These are phyloP conservation scores for Danaus melanippus DNA, from an alignment of 1,140 invertebrate species.

Conservation along the genomic window DNA sequence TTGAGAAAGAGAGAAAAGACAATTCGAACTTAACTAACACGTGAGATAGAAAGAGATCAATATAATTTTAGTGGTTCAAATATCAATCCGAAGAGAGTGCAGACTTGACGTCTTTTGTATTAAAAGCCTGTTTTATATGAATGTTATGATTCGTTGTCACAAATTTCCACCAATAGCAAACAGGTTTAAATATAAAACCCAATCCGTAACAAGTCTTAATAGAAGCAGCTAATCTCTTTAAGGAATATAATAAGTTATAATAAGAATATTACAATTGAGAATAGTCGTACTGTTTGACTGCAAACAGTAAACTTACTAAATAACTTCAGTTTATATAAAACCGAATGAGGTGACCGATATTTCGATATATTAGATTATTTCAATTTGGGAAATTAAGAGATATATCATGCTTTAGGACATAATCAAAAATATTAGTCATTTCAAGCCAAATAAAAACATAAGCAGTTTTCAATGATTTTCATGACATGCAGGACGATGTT, in stretches of 20 bases:
- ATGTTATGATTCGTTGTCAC: background rate
- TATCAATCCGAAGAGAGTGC: constrained; percentile 27
- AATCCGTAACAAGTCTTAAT: constrained; percentile 5
- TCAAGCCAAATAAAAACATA: too few species aligned
- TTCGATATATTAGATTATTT: too few species aligned
- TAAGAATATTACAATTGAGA: constrained; percentile 5
- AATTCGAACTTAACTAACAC: background rate
- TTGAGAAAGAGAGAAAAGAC: constrained; percentile 45
- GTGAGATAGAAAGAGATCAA: constrained; percentile 55
- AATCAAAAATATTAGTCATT: too few species aligned
- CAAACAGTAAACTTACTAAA: too few species aligned
- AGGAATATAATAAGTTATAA: background rate
- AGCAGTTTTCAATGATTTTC: too few species aligned
- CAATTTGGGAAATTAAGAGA: too few species aligned
- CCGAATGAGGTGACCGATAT: too few species aligned
- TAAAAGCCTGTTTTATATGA: constrained; percentile 35
- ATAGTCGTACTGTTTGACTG: constrained; percentile 3
- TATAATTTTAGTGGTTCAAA: constrained; percentile 56
- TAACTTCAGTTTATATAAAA: too few species aligned
- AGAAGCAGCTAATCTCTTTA: background rate
- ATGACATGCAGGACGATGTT: too few species aligned
- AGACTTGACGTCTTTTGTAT: constrained; percentile 37
- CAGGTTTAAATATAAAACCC: constrained; percentile 1
- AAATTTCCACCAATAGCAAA: constrained; percentile 15
- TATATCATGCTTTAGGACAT: too few species aligned